Conservation (phyloP, 1,140 invertebrate genomes). For the roundworm (Caenorhabditis elegans) region DNA sequence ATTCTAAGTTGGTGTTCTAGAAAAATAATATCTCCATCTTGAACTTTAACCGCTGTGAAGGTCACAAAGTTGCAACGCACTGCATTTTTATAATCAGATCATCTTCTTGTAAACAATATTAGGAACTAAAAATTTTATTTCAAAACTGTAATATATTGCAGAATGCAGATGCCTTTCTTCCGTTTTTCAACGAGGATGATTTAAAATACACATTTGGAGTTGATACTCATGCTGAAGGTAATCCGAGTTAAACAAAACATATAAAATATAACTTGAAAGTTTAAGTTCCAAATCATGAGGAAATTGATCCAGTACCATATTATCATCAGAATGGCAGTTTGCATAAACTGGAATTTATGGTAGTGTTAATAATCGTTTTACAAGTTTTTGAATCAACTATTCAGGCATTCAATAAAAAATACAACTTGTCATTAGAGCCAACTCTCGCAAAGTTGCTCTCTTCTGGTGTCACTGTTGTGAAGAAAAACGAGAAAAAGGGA, state of each 20-base stretch:
- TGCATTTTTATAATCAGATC: slow-evolving; percentile 19
- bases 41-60: not conserved
- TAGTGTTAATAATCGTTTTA: not conserved
- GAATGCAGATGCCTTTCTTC: slow-evolving; percentile 49
- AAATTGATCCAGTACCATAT: slow-evolving; percentile 53
- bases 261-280: not conserved
- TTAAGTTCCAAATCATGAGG: slow-evolving; percentile 58
- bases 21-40: not conserved
- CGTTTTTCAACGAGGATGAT: slow-evolving; percentile 64
- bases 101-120: not conserved
- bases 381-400: slow-evolving; percentile 18
- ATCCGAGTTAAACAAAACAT: not conserved
- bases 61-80: slow-evolving; percentile 2
- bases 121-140: not conserved
- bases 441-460: slow-evolving; percentile 55
- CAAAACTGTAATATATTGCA: slow-evolving; percentile 42
- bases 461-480: slow-evolving; percentile 54
- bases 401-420: slow-evolving; percentile 6
- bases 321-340: slow-evolving; percentile 40
- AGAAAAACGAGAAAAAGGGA: slow-evolving; percentile 52
- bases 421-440: slow-evolving; percentile 49
- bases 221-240: slow-evolving; percentile 42
- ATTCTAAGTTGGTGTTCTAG: not conserved
- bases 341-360: slow-evolving; percentile 42
- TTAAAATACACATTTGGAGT: slow-evolving; percentile 63